Conservation (phyloP, 2,888 invertebrate genomes). For the Cephus pygmeus region DNA sequence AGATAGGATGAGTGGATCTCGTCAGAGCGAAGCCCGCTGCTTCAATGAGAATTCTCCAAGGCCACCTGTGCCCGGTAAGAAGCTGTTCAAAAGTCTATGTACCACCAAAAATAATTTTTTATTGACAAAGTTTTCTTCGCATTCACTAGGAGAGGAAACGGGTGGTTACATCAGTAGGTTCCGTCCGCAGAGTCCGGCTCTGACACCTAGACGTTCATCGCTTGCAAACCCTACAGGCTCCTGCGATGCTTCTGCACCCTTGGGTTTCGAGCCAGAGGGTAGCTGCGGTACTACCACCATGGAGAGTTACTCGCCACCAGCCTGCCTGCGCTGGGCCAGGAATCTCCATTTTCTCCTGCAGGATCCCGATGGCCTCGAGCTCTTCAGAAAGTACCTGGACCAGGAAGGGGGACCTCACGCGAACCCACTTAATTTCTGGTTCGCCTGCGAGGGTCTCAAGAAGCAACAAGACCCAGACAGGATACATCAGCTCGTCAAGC, state of each 20-base stretch:
- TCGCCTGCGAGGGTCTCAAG: slow-evolving; percentile 90
- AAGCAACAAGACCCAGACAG: slow-evolving; percentile 81
- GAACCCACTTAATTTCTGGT: slow-evolving; percentile 91
- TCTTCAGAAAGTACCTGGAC: slow-evolving; percentile 86
- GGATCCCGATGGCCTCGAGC: slow-evolving; percentile 89
- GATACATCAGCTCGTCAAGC: slow-evolving; percentile 81
- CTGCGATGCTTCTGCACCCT: slow-evolving; percentile 66
- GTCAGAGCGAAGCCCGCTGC: slow-evolving; percentile 62
- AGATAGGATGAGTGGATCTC: slow-evolving; percentile 65
- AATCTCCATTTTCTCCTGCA: slow-evolving; percentile 83
- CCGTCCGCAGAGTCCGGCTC: slow-evolving; percentile 62
- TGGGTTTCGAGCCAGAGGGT: slow-evolving; percentile 72
- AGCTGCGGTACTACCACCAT: slow-evolving; percentile 66
- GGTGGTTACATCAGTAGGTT: slow-evolving; percentile 57
- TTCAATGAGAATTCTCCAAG: slow-evolving; percentile 78
- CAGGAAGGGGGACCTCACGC: slow-evolving; percentile 83
- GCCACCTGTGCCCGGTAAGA: slow-evolving; percentile 87
- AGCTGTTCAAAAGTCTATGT: slow-evolving; percentile 41
- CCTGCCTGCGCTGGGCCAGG: slow-evolving; percentile 90
- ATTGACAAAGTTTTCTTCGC: neutral
- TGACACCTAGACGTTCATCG: slow-evolving; percentile 66
- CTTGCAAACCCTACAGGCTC: slow-evolving; percentile 51
- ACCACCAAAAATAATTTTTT: neutral
- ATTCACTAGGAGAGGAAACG: slow-evolving; percentile 59
- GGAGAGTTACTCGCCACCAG: slow-evolving; percentile 70